phyloP scores from a whole-genome alignment of 2,797 vertebrate species.

The Rhinophrynus dorsalis region DNA sequence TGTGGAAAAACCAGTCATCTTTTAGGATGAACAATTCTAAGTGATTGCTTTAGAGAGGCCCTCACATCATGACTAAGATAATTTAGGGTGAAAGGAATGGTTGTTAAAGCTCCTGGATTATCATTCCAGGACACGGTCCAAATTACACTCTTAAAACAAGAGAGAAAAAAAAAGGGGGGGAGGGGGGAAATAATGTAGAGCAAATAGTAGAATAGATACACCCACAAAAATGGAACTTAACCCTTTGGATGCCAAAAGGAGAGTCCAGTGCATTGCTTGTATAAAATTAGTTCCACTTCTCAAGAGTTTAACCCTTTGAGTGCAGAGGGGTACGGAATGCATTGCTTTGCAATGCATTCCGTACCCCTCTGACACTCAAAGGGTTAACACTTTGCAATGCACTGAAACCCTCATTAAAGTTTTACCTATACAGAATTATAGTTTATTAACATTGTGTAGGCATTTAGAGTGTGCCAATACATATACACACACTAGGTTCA shows the following conservation, averaged over 20 bases:
- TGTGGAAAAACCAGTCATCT: neutral
- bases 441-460: no score
- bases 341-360: neutral
- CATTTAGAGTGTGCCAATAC: no score
- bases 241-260: no score
- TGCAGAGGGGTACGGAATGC: no score
- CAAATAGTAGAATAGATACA: neutral
- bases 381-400: no score
- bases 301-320: no score
- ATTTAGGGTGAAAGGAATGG: constrained; percentile 35
- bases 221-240: neutral
- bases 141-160: constrained; percentile 5
- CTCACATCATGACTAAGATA: constrained; percentile 10
- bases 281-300: neutral
- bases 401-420: no score
- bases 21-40: neutral
- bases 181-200: neutral
- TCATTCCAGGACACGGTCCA: constrained; percentile 32
- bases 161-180: neutral
- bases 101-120: constrained; percentile 17
- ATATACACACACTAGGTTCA: no score
- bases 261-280: no score
- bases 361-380: no score
- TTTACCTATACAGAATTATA: no score
- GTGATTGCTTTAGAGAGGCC: neutral